These are phyloP conservation scores for Lissonota sp. DNA, from an alignment of 2,888 invertebrate species.

Conservation along the genomic window DNA sequence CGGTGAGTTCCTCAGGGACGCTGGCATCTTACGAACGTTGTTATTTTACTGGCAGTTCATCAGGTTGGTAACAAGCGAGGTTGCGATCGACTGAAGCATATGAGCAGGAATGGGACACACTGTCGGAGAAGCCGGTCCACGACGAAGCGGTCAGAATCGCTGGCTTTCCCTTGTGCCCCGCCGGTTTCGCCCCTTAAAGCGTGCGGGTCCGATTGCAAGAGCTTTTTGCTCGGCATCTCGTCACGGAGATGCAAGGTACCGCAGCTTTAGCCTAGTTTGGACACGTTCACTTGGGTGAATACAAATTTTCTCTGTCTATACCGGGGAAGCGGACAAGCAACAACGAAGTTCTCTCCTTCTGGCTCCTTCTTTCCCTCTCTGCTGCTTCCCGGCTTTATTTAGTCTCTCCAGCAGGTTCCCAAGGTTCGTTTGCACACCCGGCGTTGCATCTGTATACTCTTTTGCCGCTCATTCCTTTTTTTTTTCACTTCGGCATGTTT, in stretches of 20 bases:
- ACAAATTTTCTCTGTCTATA: constrained; percentile 71
- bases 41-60: constrained; percentile 2
- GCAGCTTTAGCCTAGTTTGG: constrained; percentile 77
- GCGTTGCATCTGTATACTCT: constrained; percentile 7
- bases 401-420: constrained; percentile 32
- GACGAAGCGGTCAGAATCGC: not conserved
- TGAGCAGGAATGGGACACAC: not conserved
- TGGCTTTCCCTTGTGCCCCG: constrained; percentile 10
- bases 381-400: constrained; percentile 21
- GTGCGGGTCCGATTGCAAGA: constrained; percentile 9
- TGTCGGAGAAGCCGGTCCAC: constrained; percentile 9
- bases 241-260: constrained; percentile 73
- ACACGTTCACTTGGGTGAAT: constrained; percentile 73
- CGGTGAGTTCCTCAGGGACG: constrained; percentile 2
- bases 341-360: constrained; percentile 14
- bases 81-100: not conserved
- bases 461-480: constrained; percentile 50
- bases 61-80: constrained; percentile 5
- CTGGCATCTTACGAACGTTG: not conserved
- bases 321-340: constrained; percentile 13
- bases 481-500: too few species aligned
- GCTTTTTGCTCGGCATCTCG: constrained; percentile 67
- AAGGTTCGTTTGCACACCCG: constrained; percentile 21
- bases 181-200: constrained; percentile 32
- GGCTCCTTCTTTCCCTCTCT: too few species aligned